phyloP scores from a whole-genome alignment of 2,113 vertebrate species.

The Protomyctophum bolini region DNA sequence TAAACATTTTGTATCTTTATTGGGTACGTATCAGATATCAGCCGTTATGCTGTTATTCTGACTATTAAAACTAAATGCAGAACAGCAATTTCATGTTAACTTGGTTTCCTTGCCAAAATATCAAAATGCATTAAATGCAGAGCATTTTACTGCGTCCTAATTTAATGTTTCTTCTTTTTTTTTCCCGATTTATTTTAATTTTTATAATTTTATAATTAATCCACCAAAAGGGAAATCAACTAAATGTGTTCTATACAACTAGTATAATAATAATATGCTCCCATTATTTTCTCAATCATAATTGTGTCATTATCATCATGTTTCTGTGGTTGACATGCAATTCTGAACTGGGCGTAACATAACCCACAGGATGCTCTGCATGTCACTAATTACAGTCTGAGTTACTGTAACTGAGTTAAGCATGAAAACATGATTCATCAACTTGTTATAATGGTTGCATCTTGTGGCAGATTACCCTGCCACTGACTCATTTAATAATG shows the following conservation, averaged over 20 bases:
- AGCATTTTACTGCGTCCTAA: neutral
- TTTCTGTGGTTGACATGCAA: slow-evolving; percentile 9
- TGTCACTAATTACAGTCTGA: slow-evolving; percentile 71
- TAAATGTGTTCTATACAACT: neutral
- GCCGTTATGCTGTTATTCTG: neutral
- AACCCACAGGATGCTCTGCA: slow-evolving; percentile 42
- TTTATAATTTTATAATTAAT: neutral
- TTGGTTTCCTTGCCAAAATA: neutral
- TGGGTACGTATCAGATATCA: neutral
- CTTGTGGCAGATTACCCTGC: too few species aligned
- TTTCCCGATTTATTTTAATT: neutral
- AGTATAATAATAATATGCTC: too few species aligned
- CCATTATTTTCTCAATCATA: neutral
- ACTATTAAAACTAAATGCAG: neutral
- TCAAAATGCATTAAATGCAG: neutral
- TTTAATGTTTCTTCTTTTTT: neutral
- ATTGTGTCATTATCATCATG: neutral
- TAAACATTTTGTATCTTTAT: neutral
- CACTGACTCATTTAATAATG: too few species aligned
- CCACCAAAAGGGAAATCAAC: neutral
- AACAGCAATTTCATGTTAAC: neutral
- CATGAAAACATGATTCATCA: slow-evolving; percentile 76
- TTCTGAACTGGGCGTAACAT: slow-evolving; percentile 42
- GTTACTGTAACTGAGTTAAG: slow-evolving; percentile 76
- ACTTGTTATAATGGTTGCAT: slow-evolving; percentile 78